Conservation (phyloP, 2,888 invertebrate genomes). For the Punctoribates punctum region DNA sequence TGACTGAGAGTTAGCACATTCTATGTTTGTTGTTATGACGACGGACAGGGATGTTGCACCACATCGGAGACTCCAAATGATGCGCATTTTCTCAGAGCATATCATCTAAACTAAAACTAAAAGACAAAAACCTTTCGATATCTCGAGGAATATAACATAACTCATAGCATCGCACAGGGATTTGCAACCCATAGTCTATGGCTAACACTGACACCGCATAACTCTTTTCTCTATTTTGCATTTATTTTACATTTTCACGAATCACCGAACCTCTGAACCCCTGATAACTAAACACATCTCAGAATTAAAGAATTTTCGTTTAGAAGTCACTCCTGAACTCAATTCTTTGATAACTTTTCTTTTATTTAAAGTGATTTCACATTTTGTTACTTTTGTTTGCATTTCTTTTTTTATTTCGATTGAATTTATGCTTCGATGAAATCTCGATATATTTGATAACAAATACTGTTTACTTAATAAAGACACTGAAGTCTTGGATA, state of each 20-base stretch:
- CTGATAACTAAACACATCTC: too few species aligned
- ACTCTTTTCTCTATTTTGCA: conserved; percentile 6
- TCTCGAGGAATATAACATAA: conserved; percentile 7
- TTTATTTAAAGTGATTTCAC: too few species aligned
- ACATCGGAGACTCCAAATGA: background rate
- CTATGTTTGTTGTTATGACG: conserved; percentile 12
- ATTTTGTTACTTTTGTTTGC: background rate
- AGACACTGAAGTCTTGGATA: background rate
- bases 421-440: background rate
- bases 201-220: background rate
- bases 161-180: conserved; percentile 22
- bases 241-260: background rate
- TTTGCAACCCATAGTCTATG: background rate
- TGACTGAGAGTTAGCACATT: conserved; percentile 11
- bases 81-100: background rate
- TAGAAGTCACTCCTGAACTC: too few species aligned
- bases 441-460: background rate
- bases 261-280: background rate
- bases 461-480: conserved; percentile 18
- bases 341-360: too few species aligned
- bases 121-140: conserved; percentile 2
- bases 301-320: background rate
- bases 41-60: conserved; percentile 17
- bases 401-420: background rate
- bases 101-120: background rate